Percentiles rank a stretch among this genome's conserved stretches.
Evolutionary conservation across 1,140 invertebrate genomes (phyloP).

Genomic region (Drosophila chauvacae): DNA sequence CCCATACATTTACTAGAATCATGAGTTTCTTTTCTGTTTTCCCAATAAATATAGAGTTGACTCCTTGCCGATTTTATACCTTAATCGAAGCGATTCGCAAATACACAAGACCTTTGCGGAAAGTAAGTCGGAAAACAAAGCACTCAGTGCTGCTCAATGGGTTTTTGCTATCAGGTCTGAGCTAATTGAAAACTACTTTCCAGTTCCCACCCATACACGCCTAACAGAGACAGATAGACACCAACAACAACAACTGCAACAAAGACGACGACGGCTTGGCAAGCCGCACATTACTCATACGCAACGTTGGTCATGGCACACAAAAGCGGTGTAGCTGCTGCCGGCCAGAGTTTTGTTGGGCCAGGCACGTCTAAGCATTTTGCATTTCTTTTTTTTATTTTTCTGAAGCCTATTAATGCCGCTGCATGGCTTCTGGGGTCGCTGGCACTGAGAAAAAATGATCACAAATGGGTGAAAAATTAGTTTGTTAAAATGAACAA

Average conservation of each 20-base stretch:
- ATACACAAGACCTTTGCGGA: neutral
- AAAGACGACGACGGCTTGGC: constrained; percentile 27
- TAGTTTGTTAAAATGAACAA: too few relatives aligned
- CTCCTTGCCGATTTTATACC: neutral
- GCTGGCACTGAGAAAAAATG: constrained; percentile 4
- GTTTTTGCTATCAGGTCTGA: constrained; percentile 44
- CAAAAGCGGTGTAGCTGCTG: constrained; percentile 46
- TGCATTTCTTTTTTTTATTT: constrained; percentile 52
- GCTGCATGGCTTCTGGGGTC: constrained; percentile 59
- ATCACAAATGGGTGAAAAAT: neutral
- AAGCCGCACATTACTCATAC: constrained; percentile 79
- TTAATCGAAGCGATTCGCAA: constrained; percentile 6
- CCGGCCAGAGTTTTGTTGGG: constrained; percentile 20
- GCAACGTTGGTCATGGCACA: constrained; percentile 52
- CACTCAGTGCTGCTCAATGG: constrained; percentile 50
- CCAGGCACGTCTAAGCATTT: constrained; percentile 69
- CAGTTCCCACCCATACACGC: constrained; percentile 20
- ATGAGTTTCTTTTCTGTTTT: neutral
- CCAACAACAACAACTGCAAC: neutral
- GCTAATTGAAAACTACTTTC: constrained; percentile 80
- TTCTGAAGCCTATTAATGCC: constrained; percentile 64
- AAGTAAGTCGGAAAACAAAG: constrained; percentile 33
- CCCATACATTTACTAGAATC: too few relatives aligned
- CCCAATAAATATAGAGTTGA: neutral
- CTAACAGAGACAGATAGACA: constrained; percentile 16